Evolutionary conservation across 2,113 vertebrate genomes (phyloP).

Genomic region (Tupaia chinensis): DNA sequence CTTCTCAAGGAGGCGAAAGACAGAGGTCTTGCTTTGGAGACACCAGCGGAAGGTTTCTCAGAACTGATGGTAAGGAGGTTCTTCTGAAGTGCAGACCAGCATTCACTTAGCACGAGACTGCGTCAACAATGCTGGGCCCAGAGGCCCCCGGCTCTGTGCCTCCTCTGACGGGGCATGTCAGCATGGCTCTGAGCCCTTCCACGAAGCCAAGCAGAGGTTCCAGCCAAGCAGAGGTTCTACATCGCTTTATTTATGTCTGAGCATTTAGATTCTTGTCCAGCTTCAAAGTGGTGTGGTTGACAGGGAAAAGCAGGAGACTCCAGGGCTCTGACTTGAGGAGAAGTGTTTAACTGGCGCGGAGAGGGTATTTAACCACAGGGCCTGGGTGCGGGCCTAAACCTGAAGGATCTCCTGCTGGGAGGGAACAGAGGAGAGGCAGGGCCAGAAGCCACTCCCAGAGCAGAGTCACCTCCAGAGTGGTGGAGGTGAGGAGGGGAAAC

Average conservation of each 20-base stretch:
- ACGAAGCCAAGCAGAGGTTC: not conserved
- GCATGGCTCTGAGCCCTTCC: not conserved
- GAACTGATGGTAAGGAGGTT: not conserved
- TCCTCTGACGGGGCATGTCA: not conserved
- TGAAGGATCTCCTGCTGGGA: too few species aligned
- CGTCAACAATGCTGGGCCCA: not conserved
- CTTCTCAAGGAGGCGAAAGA: not conserved
- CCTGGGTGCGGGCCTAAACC: too few species aligned
- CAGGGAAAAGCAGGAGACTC: not conserved
- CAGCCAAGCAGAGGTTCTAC: not conserved
- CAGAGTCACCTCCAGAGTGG: too few species aligned
- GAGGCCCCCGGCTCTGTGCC: not conserved
- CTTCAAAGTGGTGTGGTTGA: not conserved
- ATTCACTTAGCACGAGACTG: not conserved
- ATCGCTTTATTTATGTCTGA: not conserved
- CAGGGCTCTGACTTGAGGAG: not conserved
- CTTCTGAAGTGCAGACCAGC: not conserved
- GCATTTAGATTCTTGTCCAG: not conserved
- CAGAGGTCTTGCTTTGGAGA: not conserved
- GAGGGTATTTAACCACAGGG: not conserved
- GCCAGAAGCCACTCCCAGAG: too few species aligned
- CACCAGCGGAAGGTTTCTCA: not conserved
- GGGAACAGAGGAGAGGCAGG: too few species aligned
- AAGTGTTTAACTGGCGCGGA: not conserved
- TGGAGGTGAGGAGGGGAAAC: not conserved